Evolutionary conservation across 1,140 invertebrate species (phyloP), one percentile per base, ranked within the genome.

Genomic region (Mamestra configurata): DNA sequence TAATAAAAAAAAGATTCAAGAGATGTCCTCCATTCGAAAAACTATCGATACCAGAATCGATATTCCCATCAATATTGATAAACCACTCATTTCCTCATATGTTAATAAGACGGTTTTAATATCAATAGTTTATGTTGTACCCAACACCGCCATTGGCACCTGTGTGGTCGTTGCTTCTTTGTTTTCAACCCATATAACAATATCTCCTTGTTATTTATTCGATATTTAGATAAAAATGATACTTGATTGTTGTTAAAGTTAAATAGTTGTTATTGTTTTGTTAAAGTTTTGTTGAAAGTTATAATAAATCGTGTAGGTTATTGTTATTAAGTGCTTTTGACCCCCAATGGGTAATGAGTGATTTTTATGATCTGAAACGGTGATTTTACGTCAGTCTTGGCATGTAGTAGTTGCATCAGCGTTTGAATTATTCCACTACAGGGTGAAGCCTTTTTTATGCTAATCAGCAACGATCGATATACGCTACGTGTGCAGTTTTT

Each of bases 61-160:
- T 64, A 61, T 53, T 40, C n/a, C 46, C 22, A 75, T 75, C 53
- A 51, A 75, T 61, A 40, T n/a, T 4, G 4, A 2, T 35, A 59
- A 31, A 11, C 55, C 55, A 66, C 43, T 66, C 66, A 51, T 64
- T 64, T 64, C 22, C 51, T 27, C 20, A 6, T 40, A 68, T 77
- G 59, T 40, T 77, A 77, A 77, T 66, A 66, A 53, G 31, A 53
- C 18, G 31, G 46, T 66, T 76, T 77, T 66, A 77, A 77, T 77
- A 68, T 18, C 18, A 68, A 51, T 77, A 77, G 24, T 66, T 77
- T 77, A 77, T 77, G 59, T 13, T 31, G 11, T 49, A 18, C 10
- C 43, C 31, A 53, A 18, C 46, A 77, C 75, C 13, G 15, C 1
- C n/a, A 15, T 43, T 35, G 15, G 61, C 59, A 77, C 57, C 59